Conservation (phyloP, 2,888 invertebrate species). For the Lysandra bellargus region DNA sequence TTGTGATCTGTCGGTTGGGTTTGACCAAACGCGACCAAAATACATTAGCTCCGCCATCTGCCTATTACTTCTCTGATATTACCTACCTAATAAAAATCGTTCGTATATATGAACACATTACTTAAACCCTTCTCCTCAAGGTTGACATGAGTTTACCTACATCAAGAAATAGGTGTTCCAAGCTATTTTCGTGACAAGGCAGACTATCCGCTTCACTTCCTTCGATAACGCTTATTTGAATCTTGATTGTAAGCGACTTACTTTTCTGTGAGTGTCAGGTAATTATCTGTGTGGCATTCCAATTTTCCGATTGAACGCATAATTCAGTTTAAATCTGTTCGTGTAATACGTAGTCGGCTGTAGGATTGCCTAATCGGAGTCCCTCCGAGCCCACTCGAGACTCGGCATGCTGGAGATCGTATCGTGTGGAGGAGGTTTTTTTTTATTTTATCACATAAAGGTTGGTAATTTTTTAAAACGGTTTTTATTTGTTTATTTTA, state of each 20-base stretch:
- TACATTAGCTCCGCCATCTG: too few species aligned
- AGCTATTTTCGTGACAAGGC: conserved; percentile 61
- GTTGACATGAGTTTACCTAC: background rate
- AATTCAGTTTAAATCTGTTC: conserved; percentile 81
- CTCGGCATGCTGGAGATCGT: conserved; percentile 44
- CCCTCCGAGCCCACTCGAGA: conserved; percentile 62
- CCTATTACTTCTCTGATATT: too few species aligned
- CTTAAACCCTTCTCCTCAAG: conserved; percentile 3
- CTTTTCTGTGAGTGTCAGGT: conserved; percentile 81
- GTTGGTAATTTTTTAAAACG: too few species aligned
- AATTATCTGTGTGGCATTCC: conserved; percentile 81
- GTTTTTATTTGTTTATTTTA: too few species aligned
- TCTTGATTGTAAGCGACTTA: conserved; percentile 74
- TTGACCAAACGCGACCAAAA: too few species aligned
- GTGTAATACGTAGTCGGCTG: conserved; percentile 72
- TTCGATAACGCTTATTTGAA: conserved; percentile 76
- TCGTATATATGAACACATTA: background rate
- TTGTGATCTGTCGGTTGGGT: too few species aligned
- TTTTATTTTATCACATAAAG: conserved; percentile 8
- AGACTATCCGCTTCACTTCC: conserved; percentile 59
- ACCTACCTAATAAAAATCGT: background rate
- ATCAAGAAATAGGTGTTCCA: conserved; percentile 2
- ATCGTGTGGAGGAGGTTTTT: conserved; percentile 38
- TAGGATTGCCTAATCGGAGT: conserved; percentile 74
- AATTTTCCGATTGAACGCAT: conserved; percentile 81